Conservation (phyloP, 2,888 invertebrate genomes). For the Tupiocoris notatus region DNA sequence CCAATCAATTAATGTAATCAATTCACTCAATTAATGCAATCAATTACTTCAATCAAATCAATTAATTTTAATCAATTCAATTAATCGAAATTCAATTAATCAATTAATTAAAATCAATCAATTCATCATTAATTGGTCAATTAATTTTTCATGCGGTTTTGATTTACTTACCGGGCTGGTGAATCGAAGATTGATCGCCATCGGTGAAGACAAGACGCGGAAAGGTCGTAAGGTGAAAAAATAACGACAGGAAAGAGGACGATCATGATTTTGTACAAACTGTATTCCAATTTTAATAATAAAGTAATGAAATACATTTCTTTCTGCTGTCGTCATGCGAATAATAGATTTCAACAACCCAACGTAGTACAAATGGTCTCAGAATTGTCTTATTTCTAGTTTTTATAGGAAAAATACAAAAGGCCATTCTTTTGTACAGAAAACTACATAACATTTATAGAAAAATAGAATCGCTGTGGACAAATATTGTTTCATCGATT, state of each 20-base stretch:
- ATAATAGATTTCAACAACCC: conserved; percentile 40
- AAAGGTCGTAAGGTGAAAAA: background rate
- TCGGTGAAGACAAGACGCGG: too few relatives aligned
- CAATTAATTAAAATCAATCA: too few relatives aligned
- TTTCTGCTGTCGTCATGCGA: conserved; percentile 20
- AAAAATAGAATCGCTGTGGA: conserved; percentile 46
- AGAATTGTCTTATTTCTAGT: conserved; percentile 34
- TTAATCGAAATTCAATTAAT: too few relatives aligned
- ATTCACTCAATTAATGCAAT: too few relatives aligned
- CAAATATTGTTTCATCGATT: conserved; percentile 9
- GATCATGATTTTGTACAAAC: conserved; percentile 23
- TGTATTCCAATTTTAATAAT: conserved; percentile 45
- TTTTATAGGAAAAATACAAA: conserved; percentile 47
- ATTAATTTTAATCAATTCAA: too few relatives aligned
- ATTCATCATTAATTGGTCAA: too few relatives aligned
- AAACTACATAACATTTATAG: conserved; percentile 47
- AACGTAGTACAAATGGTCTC: conserved; percentile 45
- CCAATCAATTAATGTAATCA: too few relatives aligned
- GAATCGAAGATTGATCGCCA: too few relatives aligned
- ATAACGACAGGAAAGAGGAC: background rate
- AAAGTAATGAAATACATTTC: conserved; percentile 47
- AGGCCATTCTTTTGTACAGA: conserved; percentile 44
- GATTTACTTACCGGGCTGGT: too few relatives aligned
- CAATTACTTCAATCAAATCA: too few relatives aligned
- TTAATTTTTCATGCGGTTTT: too few relatives aligned